Percentiles rank a stretch among this genome's conserved stretches.
These are phyloP conservation scores for Philopotamus ludificatus DNA, from an alignment of 1,140 invertebrate species.

Conservation along the genomic window DNA sequence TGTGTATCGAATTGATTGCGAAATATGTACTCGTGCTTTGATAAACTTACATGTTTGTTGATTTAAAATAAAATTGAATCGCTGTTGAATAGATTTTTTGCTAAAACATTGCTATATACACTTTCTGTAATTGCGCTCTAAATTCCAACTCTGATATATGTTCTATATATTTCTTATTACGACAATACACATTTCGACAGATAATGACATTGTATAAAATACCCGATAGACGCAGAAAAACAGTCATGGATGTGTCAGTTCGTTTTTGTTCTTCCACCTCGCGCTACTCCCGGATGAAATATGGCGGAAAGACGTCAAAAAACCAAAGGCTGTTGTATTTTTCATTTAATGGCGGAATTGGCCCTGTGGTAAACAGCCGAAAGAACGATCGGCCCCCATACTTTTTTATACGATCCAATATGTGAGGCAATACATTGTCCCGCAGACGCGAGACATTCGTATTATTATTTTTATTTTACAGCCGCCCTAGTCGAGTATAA, in stretches of 20 bases:
- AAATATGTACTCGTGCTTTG: too few species aligned
- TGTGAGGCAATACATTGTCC: neutral
- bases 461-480: too few species aligned
- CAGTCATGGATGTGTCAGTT: neutral
- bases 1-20: too few species aligned
- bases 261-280: conserved; percentile 8
- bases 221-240: neutral
- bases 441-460: too few species aligned
- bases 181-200: too few species aligned
- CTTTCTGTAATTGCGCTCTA: neutral
- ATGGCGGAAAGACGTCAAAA: conserved; percentile 2
- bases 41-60: too few species aligned
- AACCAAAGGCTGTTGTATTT: conserved; percentile 14
- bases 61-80: too few species aligned
- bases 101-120: neutral
- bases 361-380: neutral
- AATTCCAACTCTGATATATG: neutral
- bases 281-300: conserved; percentile 11
- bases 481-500: too few species aligned
- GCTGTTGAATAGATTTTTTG: neutral
- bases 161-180: too few species aligned
- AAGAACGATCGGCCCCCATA: neutral
- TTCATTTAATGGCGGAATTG: conserved; percentile 6
- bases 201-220: too few species aligned
- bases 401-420: neutral